These are phyloP conservation scores for Drosophila seguyi DNA, from an alignment of 1,140 invertebrate genomes.

Conservation along the genomic window DNA sequence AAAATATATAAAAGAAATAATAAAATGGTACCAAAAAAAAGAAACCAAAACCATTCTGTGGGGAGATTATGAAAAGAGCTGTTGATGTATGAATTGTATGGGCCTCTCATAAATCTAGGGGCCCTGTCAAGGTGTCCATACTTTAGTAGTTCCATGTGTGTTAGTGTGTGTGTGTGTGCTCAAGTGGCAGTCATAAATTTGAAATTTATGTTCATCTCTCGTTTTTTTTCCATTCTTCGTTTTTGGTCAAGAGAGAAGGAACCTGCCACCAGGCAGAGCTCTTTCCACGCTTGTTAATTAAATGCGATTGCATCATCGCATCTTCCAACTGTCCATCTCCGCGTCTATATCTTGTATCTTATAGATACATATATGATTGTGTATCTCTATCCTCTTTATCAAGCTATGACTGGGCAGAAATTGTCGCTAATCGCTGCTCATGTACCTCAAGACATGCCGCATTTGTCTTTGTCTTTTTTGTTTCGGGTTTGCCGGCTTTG, in stretches of 20 bases:
- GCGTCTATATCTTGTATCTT: conserved; percentile 10
- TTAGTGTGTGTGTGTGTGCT: conserved; percentile 51
- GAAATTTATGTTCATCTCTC: conserved; percentile 74
- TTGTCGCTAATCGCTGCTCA: conserved; percentile 56
- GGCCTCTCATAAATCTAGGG: conserved; percentile 70
- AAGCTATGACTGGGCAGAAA: conserved; percentile 60
- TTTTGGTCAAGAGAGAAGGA: conserved; percentile 51
- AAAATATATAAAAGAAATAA: conserved; percentile 45
- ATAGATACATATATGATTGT: background rate
- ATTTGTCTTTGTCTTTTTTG: conserved; percentile 60
- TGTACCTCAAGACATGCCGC: conserved; percentile 52
- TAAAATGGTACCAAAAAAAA: conserved; percentile 7
- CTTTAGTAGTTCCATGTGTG: conserved; percentile 7
- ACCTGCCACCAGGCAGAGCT: conserved; percentile 44
- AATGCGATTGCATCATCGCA: conserved; percentile 72
- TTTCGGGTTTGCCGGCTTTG: conserved; percentile 48
- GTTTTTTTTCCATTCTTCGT: conserved; percentile 37
- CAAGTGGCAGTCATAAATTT: conserved; percentile 76
- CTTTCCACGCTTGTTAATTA: conserved; percentile 60
- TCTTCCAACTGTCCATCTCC: conserved; percentile 41
- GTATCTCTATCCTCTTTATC: conserved; percentile 23
- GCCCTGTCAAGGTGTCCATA: conserved; percentile 59
- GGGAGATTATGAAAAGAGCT: conserved; percentile 76
- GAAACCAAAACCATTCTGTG: conserved; percentile 59
- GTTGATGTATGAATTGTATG: conserved; percentile 75